Conservation (phyloP, 2,113 vertebrate species). For the Marcusenius ussheri region DNA sequence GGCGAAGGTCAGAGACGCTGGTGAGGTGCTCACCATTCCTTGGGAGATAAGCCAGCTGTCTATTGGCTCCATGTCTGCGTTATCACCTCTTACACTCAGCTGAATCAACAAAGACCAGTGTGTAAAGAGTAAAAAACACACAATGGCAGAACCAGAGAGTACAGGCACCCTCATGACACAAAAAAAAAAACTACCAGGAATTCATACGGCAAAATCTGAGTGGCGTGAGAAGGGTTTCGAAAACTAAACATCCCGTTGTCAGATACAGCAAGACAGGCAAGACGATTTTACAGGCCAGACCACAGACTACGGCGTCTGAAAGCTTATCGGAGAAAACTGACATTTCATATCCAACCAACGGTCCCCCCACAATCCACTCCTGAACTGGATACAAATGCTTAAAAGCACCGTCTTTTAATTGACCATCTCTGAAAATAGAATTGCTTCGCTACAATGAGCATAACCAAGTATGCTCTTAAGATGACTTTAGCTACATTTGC, state of each 20-base stretch:
- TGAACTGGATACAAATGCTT: background rate
- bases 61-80: constrained; percentile 92
- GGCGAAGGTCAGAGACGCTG: constrained; percentile 39
- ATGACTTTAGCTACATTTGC: background rate
- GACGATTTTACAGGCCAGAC: background rate
- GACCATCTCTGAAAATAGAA: background rate
- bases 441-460: background rate
- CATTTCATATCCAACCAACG: background rate
- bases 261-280: background rate
- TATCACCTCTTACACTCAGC: constrained; percentile 86
- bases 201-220: background rate
- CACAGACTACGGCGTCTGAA: background rate
- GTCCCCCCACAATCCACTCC: background rate
- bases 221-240: background rate
- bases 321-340: background rate
- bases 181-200: background rate
- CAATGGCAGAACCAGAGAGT: constrained; percentile 34
- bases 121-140: constrained; percentile 58
- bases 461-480: background rate
- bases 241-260: background rate
- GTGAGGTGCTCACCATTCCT: constrained; percentile 98
- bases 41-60: constrained; percentile 99
- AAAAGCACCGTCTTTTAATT: background rate
- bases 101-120: constrained; percentile 75
- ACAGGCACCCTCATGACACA: background rate